Evolutionary conservation across 2,888 invertebrate species (phyloP).

Genomic region (Sussaba pulchella): DNA sequence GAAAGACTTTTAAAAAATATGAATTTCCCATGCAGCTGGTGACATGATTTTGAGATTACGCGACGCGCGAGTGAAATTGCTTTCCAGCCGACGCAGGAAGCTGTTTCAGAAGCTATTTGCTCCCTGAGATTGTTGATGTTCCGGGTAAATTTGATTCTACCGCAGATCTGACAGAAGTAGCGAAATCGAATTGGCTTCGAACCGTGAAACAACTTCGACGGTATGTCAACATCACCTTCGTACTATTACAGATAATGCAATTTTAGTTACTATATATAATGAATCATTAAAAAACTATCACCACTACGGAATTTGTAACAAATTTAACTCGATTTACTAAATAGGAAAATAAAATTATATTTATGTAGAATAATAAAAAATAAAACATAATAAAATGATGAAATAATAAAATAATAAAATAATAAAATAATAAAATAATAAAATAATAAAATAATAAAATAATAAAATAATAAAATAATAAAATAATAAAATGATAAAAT

Average conservation of each 20-base stretch:
- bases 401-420: too few relatives aligned
- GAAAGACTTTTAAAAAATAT: too few relatives aligned
- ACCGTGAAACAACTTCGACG: not conserved
- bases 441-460: too few relatives aligned
- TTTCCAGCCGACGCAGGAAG: not conserved
- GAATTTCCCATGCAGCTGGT: too few relatives aligned
- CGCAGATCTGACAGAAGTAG: not conserved
- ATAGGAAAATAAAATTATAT: not conserved
- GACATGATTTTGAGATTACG: not conserved
- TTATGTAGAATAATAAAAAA: too few relatives aligned
- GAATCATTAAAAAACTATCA: not conserved
- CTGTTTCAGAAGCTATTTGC: not conserved
- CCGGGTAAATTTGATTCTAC: not conserved
- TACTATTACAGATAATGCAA: not conserved
- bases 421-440: too few relatives aligned
- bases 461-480: too few relatives aligned
- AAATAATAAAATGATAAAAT: too few relatives aligned
- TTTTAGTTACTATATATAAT: not conserved
- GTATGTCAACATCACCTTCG: slow-evolving; percentile 1
- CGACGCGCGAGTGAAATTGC: not conserved
- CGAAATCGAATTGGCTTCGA: not conserved
- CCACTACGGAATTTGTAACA: not conserved
- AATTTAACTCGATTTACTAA: too few relatives aligned
- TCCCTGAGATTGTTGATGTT: slow-evolving; percentile 1
- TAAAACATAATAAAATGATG: too few relatives aligned